Percentiles rank a stretch among this genome's conserved stretches.
Evolutionary conservation across 2,113 vertebrate species (phyloP).

Genomic region (Phalacrocorax aristotelis): DNA sequence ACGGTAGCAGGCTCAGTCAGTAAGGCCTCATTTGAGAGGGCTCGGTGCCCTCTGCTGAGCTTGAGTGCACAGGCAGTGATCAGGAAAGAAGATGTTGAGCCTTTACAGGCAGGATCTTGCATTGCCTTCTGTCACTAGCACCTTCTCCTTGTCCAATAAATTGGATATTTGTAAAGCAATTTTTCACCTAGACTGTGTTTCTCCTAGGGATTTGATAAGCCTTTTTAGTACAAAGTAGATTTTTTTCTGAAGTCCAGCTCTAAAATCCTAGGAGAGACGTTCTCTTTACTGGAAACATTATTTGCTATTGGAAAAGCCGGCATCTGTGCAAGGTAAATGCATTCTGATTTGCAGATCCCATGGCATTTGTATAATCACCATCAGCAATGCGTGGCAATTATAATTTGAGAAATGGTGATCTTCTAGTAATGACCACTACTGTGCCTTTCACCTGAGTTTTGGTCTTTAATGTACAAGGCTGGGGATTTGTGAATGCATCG

Average conservation of each 20-base stretch:
- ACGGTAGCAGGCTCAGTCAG: background rate
- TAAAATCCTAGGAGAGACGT: background rate
- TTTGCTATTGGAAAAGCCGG: background rate
- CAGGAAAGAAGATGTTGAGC: background rate
- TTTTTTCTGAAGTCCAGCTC: background rate
- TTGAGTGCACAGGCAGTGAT: background rate
- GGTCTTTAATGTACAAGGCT: background rate
- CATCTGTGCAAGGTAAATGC: background rate
- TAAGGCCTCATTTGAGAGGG: background rate
- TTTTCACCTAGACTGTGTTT: background rate
- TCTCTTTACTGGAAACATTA: background rate
- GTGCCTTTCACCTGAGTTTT: background rate
- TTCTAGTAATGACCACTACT: background rate
- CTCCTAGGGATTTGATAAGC: background rate
- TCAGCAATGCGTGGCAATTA: background rate
- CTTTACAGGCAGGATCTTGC: background rate
- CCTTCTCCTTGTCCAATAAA: background rate
- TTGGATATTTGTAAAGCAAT: background rate
- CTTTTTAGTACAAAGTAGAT: background rate
- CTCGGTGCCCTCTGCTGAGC: background rate
- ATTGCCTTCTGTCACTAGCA: background rate
- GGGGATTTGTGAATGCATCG: background rate
- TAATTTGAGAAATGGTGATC: background rate
- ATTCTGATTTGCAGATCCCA: background rate
- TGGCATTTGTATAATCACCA: background rate